A percentile compares a stretch with the other conserved stretches of the same genome.
Evolutionary conservation across 2,797 vertebrate species (phyloP).

Genomic region (Onychomys arenicola): DNA sequence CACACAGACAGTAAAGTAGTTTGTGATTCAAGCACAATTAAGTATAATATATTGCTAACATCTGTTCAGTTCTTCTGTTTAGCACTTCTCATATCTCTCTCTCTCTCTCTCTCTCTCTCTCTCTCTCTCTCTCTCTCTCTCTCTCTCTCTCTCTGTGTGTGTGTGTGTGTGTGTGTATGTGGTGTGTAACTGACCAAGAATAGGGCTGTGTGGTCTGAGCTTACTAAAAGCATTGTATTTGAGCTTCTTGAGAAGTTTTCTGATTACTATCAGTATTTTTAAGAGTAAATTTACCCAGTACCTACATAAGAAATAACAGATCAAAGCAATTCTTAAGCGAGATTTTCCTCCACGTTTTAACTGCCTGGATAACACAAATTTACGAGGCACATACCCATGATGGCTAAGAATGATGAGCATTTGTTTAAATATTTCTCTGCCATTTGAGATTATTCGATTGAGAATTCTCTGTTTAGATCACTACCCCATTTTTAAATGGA

Average conservation of each 20-base stretch:
- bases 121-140: too few relatives aligned
- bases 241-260: conserved; percentile 2
- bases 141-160: neutral
- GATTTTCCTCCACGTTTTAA: neutral
- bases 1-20: conserved; percentile 59
- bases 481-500: too few relatives aligned
- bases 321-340: neutral
- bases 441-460: too few relatives aligned
- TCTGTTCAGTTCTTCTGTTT: conserved; percentile 56
- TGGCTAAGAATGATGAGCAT: too few relatives aligned
- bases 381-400: neutral
- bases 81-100: neutral
- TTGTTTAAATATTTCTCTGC: too few relatives aligned
- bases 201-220: neutral
- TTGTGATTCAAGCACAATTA: conserved; percentile 70
- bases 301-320: neutral
- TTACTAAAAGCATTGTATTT: neutral
- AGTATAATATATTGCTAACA: conserved; percentile 43
- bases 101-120: neutral
- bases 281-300: neutral
- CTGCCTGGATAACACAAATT: neutral
- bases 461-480: too few relatives aligned
- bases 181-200: neutral
- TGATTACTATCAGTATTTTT: neutral
- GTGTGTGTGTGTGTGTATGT: neutral